Evolutionary conservation across 2,888 invertebrate genomes (phyloP).

Genomic region (Odontocerum albicorne): DNA sequence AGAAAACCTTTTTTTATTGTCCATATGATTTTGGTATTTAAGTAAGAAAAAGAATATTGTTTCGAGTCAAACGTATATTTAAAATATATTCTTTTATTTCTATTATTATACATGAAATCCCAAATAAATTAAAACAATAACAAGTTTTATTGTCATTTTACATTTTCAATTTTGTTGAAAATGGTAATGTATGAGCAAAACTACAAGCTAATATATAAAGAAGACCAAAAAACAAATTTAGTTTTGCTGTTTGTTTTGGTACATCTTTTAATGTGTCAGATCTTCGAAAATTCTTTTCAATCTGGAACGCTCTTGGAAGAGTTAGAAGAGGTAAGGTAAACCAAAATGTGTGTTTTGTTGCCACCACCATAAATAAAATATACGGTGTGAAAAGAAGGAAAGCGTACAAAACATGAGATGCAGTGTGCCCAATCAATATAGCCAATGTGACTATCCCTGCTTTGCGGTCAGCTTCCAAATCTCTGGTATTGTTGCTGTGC

Average conservation of each 20-base stretch:
- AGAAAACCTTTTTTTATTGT: too few species aligned
- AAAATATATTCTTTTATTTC: neutral
- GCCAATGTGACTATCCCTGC: constrained; percentile 94
- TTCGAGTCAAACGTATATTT: neutral
- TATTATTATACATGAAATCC: constrained; percentile 1
- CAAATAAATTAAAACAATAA: constrained; percentile 21
- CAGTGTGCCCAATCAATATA: constrained; percentile 88
- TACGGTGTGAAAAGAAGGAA: constrained; percentile 90
- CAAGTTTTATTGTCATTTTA: neutral
- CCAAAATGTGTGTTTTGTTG: constrained; percentile 83
- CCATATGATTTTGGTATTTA: too few species aligned
- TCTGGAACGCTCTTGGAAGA: constrained; percentile 83
- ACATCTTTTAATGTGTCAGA: constrained; percentile 77
- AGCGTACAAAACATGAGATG: constrained; percentile 89
- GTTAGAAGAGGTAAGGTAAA: constrained; percentile 88
- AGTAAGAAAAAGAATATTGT: too few species aligned
- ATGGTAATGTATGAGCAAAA: constrained; percentile 66
- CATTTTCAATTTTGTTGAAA: constrained; percentile 42
- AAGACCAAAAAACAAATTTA: constrained; percentile 90
- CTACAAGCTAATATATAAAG: constrained; percentile 84
- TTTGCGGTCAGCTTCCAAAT: constrained; percentile 82
- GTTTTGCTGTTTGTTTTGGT: constrained; percentile 84
- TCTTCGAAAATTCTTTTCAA: constrained; percentile 85
- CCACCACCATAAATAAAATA: constrained; percentile 83
- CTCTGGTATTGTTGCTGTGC: constrained; percentile 93